phyloP scores from a whole-genome alignment of 2,797 vertebrate species.

The Orientallactaga sibirica region DNA sequence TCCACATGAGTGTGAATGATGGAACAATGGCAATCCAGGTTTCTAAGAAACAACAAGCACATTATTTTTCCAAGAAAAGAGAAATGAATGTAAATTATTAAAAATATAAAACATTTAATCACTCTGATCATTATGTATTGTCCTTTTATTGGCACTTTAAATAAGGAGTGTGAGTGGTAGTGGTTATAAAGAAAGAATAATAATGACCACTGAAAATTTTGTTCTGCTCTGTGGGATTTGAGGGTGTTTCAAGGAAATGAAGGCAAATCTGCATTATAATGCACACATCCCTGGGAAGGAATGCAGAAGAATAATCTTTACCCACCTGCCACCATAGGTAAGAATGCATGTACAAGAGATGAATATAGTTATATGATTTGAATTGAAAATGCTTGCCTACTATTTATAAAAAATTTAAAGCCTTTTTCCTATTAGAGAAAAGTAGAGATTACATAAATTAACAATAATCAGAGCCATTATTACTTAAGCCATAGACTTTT shows the following conservation, averaged over 20 bases:
- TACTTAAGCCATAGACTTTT: constrained; percentile 11
- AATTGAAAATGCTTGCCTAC: constrained; percentile 56
- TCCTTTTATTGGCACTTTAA: constrained; percentile 64
- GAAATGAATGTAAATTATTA: constrained; percentile 59
- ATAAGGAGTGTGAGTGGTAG: constrained; percentile 17
- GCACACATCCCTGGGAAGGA: constrained; percentile 37
- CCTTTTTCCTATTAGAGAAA: constrained; percentile 35
- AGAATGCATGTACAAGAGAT: constrained; percentile 24
- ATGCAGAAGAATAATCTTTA: constrained; percentile 64
- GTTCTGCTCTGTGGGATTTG: constrained; percentile 52
- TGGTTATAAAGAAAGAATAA: constrained; percentile 62
- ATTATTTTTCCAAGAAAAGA: constrained; percentile 58
- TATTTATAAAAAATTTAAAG: constrained; percentile 52
- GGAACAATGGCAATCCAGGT: not conserved
- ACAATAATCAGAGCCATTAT: constrained; percentile 65
- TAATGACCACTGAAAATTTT: constrained; percentile 63
- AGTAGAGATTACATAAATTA: constrained; percentile 60
- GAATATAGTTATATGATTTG: constrained; percentile 41
- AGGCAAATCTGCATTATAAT: constrained; percentile 75
- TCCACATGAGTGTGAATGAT: not conserved
- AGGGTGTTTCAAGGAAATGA: constrained; percentile 52
- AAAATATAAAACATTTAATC: constrained; percentile 64
- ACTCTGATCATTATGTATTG: constrained; percentile 44
- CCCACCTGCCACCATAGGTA: constrained; percentile 1
- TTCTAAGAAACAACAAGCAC: constrained; percentile 43